Percentiles rank a stretch among this genome's conserved stretches.
These are phyloP conservation scores for Himalopsyche kuldschensis DNA, from an alignment of 2,888 invertebrate species.

Conservation along the genomic window DNA sequence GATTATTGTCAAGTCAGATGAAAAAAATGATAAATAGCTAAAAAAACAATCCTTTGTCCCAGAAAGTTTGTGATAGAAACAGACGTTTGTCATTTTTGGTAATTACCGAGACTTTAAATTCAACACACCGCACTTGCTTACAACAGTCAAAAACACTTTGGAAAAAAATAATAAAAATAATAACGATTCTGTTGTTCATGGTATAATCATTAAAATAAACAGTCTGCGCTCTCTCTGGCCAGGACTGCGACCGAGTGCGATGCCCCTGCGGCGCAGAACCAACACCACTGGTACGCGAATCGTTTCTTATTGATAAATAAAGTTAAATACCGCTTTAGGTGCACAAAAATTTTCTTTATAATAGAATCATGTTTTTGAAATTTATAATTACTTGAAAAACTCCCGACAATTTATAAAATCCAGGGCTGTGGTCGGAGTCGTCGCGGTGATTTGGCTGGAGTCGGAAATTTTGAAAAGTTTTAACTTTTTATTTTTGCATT, in stretches of 20 bases:
- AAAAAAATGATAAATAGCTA: not conserved
- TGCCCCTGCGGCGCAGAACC: slow-evolving; percentile 15
- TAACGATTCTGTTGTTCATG: slow-evolving; percentile 38
- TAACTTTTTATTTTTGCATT: no score
- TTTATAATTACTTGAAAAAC: no score
- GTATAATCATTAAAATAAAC: slow-evolving; percentile 39
- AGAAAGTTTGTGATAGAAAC: not conserved
- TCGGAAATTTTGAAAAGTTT: no score
- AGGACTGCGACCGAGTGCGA: slow-evolving; percentile 31
- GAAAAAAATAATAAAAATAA: slow-evolving; percentile 27
- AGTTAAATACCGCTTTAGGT: no score
- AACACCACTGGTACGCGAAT: not conserved
- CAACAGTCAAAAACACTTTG: slow-evolving; percentile 14
- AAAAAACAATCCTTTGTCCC: not conserved
- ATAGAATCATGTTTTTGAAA: no score
- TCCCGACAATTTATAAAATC: no score
- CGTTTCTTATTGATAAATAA: no score
- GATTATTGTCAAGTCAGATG: no score
- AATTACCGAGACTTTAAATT: slow-evolving; percentile 22
- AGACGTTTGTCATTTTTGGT: slow-evolving; percentile 19
- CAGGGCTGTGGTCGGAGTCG: no score
- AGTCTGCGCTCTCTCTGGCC: slow-evolving; percentile 25
- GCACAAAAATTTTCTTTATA: no score
- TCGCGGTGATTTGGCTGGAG: no score
- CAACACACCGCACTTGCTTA: slow-evolving; percentile 8